Conservation (phyloP, 2,797 vertebrate genomes). For the Hyperoplus immaculatus region DNA sequence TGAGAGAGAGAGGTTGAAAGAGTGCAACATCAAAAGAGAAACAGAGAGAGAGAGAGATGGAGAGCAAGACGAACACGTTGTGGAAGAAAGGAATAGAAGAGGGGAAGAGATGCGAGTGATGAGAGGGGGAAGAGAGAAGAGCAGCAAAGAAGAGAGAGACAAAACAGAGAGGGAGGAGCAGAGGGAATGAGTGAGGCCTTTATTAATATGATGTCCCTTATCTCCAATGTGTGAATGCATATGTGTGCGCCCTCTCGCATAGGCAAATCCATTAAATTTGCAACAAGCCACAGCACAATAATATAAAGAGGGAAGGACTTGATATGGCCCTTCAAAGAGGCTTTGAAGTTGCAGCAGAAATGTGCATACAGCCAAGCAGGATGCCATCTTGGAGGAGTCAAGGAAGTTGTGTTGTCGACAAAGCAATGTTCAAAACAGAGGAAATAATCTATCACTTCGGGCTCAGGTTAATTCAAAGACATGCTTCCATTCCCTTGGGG, state of each 20-base stretch:
- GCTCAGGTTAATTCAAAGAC: not conserved
- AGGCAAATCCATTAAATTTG: conserved; percentile 4
- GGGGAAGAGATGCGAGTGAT: conserved; percentile 62
- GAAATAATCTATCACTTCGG: not conserved
- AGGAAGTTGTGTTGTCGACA: not conserved
- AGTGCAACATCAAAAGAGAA: conserved; percentile 28
- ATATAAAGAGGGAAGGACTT: conserved; percentile 6
- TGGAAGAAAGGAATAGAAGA: conserved; percentile 11
- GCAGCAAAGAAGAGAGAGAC: conserved; percentile 21
- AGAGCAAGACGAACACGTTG: conserved; percentile 11
- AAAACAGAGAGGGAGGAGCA: conserved; percentile 58
- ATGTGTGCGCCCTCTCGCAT: conserved; percentile 3
- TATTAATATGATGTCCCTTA: conserved; percentile 74
- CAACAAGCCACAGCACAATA: not conserved
- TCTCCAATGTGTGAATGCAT: conserved; percentile 52
- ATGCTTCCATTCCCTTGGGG: not conserved
- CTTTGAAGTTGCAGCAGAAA: conserved; percentile 14
- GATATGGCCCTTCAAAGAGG: conserved; percentile 16
- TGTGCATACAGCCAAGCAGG: not conserved
- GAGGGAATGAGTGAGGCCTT: conserved; percentile 52
- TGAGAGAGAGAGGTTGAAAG: conserved; percentile 24
- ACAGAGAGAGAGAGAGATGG: conserved; percentile 8
- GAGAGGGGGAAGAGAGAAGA: conserved; percentile 29
- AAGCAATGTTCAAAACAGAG: not conserved
- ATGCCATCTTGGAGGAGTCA: not conserved